phyloP scores from a whole-genome alignment of 2,113 vertebrate genomes.

The Hyaena hyaena region DNA sequence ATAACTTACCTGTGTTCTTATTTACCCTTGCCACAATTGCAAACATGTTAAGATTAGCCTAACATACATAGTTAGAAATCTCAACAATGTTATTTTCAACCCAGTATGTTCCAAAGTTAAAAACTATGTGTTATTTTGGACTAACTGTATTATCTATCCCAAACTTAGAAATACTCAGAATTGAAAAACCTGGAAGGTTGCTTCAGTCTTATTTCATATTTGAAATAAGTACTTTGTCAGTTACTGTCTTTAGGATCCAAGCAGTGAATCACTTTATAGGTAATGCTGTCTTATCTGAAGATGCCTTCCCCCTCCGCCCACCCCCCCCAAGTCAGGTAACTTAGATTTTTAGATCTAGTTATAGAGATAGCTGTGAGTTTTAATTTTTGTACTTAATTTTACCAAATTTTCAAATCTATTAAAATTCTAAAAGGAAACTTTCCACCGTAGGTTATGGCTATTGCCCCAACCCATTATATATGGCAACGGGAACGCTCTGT shows the following conservation, averaged over 20 bases:
- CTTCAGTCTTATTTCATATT: conserved; percentile 19
- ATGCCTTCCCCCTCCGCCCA: background rate
- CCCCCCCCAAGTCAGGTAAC: background rate
- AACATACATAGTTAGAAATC: background rate
- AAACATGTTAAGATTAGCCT: conserved; percentile 43
- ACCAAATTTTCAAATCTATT: conserved; percentile 47
- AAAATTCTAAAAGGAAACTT: conserved; percentile 70
- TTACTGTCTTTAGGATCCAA: conserved; percentile 43
- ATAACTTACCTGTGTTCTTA: background rate
- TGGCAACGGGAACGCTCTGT: conserved; percentile 93
- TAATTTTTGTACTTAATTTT: conserved; percentile 35
- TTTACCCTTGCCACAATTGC: background rate
- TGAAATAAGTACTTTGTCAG: conserved; percentile 34
- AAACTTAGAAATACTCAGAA: conserved; percentile 52
- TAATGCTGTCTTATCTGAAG: background rate
- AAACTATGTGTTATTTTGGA: background rate
- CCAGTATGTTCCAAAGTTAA: conserved; percentile 29
- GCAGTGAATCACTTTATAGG: conserved; percentile 18
- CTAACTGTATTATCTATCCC: conserved; percentile 41
- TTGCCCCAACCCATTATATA: conserved; percentile 92
- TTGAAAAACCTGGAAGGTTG: conserved; percentile 39
- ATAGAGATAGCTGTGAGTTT: conserved; percentile 47
- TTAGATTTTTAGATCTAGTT: background rate
- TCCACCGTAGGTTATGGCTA: conserved; percentile 93
- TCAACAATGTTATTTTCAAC: conserved; percentile 18